These are phyloP conservation scores for Stichopus horrens DNA, from an alignment of 53 echinoderm and acorn worm genomes.

Conservation along the genomic window DNA sequence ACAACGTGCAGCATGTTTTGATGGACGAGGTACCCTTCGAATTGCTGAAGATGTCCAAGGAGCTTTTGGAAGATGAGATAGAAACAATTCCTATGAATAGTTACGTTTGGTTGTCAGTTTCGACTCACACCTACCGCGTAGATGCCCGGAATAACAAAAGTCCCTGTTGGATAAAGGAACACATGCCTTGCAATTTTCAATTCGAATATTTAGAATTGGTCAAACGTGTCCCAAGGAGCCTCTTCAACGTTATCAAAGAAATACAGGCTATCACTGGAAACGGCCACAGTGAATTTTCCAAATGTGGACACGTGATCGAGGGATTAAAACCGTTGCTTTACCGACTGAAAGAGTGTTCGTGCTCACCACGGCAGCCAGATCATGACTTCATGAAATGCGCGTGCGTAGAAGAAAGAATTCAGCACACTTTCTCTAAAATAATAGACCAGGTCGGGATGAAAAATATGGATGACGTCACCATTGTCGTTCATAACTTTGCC, in stretches of 20 bases:
- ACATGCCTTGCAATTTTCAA: constrained; percentile 14
- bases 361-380: neutral
- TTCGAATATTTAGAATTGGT: constrained; percentile 29
- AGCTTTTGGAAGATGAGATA: constrained; percentile 10
- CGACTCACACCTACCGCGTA: constrained; percentile 36
- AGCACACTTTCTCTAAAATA: neutral
- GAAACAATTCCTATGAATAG: neutral
- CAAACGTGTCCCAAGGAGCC: constrained; percentile 15
- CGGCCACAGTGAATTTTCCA: constrained; percentile 29
- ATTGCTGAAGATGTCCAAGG: constrained; percentile 17
- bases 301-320: constrained; percentile 41
- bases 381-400: neutral
- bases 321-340: constrained; percentile 37
- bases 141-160: neutral
- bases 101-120: constrained; percentile 32
- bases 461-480: constrained; percentile 10
- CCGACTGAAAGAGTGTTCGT: neutral
- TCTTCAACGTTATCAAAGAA: constrained; percentile 35
- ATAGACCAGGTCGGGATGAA: neutral
- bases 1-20: neutral
- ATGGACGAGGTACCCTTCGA: constrained; percentile 49
- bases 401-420: neutral
- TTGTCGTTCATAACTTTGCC: constrained; percentile 28
- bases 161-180: constrained; percentile 30
- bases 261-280: constrained; percentile 32